These are phyloP conservation scores for Gavialis gangeticus DNA, from an alignment of 2,113 vertebrate genomes.

Conservation along the genomic window DNA sequence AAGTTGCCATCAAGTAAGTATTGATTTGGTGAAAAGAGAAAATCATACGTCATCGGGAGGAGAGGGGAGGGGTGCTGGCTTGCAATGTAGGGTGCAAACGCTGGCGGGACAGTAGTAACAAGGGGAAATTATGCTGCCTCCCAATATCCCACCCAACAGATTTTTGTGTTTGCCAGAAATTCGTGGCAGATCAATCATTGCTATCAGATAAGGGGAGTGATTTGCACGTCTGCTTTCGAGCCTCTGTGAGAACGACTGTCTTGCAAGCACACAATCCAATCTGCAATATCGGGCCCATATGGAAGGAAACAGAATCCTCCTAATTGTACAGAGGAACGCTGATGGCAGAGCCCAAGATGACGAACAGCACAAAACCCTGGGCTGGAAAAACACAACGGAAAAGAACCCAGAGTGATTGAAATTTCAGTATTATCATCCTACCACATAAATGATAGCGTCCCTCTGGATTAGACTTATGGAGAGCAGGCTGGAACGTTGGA, in stretches of 20 bases:
- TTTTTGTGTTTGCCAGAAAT: neutral
- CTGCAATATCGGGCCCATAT: accelerated
- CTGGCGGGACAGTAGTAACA: no score
- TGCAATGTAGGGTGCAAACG: neutral
- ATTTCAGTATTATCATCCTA: neutral
- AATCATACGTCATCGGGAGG: constrained; percentile 44
- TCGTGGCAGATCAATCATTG: accelerated
- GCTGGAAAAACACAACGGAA: constrained; percentile 22
- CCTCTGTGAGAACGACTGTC: neutral
- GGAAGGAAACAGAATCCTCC: neutral
- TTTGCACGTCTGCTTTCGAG: constrained; percentile 5
- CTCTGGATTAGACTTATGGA: constrained; percentile 10
- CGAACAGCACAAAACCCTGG: neutral
- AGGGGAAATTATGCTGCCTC: no score
- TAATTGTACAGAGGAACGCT: neutral
- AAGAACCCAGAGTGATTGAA: constrained; percentile 4
- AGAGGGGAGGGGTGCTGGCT: neutral
- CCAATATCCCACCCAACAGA: neutral
- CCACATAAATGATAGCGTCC: constrained; percentile 37
- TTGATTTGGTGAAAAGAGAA: constrained; percentile 40
- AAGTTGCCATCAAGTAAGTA: constrained; percentile 69
- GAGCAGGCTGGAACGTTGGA: neutral
- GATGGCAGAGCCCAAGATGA: constrained; percentile 4
- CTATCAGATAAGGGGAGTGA: constrained; percentile 35
- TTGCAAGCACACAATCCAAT: accelerated